Evolutionary conservation across 2,113 vertebrate species (phyloP), one percentile per base, ranked within the genome.

Genomic region (Notothenia coriiceps): DNA sequence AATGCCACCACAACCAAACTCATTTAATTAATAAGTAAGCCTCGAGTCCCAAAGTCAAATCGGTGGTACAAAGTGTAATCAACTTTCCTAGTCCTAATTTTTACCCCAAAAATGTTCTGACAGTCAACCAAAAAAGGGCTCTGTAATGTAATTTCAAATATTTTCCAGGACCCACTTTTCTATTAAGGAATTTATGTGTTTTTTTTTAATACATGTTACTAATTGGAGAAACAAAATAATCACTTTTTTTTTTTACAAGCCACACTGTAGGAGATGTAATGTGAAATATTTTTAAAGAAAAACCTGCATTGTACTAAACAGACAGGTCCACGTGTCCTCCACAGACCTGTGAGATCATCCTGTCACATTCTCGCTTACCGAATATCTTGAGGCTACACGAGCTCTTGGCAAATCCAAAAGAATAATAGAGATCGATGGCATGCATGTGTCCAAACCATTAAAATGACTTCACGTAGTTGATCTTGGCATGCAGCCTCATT

Each of bases 391-490:
- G n/a, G 60, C 57, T 55, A 51, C 33, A 66, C 8, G 43, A 54
- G 18, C 40, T 84, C 46, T 65, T 83, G 59, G 61, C 55, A 82
- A 67, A 77, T 63, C 51, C 66, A 55, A 46, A 81, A 54, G 35
- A 67, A 73, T 59, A 22, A 83, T 20, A 78, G 61, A 71, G 82
- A 74, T 83, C 52, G 33, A 25, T 72, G 72, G 25, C 73, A 70
- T 82, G n/a, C 73, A 70, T 82, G 65, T 84, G 85, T 79, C 70
- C 73, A 86, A 88, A 80, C 67, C 76, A 79, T 83, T 87, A 60
- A 85, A 76, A 76, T 60, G 22, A 52, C 73, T 76, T 62, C 76
- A 73, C 72, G 25, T 63, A 75, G 55, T 82, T 68, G 55, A 74
- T 60, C 59, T 70, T 79, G 63, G 71, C 71, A 73, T 55, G 57